Evolutionary conservation across 2,888 invertebrate genomes (phyloP), one percentile per base, ranked within the genome.

Genomic region (Strigamia transsilvanica): DNA sequence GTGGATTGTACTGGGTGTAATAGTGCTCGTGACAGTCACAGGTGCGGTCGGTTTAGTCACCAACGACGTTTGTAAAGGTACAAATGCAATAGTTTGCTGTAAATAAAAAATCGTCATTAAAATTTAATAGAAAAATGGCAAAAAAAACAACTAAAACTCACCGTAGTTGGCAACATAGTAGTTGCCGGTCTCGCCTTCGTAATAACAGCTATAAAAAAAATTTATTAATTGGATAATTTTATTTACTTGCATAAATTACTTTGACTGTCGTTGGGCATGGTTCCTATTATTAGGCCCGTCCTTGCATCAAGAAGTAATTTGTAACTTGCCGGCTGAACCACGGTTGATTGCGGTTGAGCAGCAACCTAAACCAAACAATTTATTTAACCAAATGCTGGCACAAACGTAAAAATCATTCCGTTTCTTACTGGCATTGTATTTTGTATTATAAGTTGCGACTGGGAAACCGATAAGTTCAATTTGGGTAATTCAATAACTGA

Each of bases 201-300:
- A 23, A 66, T 21, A 27, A 66, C 27, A 27, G 66, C 73, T 73
- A 13, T 2, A 4, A 32, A 73, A 73, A 73, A 10, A 18, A 18
- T 15, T 13, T 18, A 51, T 13, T 51, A 51, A 18, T 0, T 51
- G 6, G 15, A 3, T 3, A 51, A 18, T 51, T 51, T 51, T 13
- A 0, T 2, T 6, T 38, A 38, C 0, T 38, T 10, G 38, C 6
- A 38, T 6, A 38, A 38, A 38, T 80, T 80, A 80, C 80, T 10
- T 80, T 80, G 80, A 42, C 15, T 46, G 10, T 80, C 80, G 23
- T 21, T 21, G 10, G 80, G 80, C 46, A 80, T 27, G 1, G 80
- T 80, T 51, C 80, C 56, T 51, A 80, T 80, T 21, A 80, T 51
- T 13, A 80, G n/a, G 23, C 80, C 80, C 15, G 80, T 80, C 18